Conservation (phyloP, 1,140 invertebrate genomes). For the Gonioctena quinquepunctata region DNA sequence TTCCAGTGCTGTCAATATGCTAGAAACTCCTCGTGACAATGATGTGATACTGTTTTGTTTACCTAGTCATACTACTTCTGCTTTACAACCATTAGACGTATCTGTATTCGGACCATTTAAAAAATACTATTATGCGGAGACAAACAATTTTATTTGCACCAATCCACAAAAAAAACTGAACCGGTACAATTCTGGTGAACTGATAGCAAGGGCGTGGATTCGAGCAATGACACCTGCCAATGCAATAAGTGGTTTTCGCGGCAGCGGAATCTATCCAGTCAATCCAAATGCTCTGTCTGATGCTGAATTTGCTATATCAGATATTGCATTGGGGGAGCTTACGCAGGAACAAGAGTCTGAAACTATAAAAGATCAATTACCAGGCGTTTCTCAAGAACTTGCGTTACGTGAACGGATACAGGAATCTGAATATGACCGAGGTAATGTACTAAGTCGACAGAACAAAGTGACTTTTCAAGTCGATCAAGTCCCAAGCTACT, state of each 20-base stretch:
- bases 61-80: constrained; percentile 46
- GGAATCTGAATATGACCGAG: background rate
- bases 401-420: background rate
- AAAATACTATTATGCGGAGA: constrained; percentile 19
- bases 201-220: background rate
- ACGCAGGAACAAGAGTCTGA: background rate
- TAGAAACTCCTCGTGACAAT: constrained; percentile 39
- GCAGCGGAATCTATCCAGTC: background rate
- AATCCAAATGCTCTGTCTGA: background rate
- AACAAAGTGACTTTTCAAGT: background rate
- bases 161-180: background rate
- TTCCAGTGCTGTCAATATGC: constrained; percentile 31
- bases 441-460: background rate
- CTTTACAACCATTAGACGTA: constrained; percentile 44
- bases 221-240: background rate
- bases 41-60: constrained; percentile 43
- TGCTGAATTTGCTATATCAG: background rate
- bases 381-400: background rate
- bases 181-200: background rate
- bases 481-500: background rate
- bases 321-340: background rate
- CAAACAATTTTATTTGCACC: background rate
- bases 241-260: background rate
- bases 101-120: constrained; percentile 46
- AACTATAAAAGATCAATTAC: background rate